Evolutionary conservation across 2,113 vertebrate species (phyloP), one percentile per base, ranked within the genome.

Genomic region (Nesogale talazaci): DNA sequence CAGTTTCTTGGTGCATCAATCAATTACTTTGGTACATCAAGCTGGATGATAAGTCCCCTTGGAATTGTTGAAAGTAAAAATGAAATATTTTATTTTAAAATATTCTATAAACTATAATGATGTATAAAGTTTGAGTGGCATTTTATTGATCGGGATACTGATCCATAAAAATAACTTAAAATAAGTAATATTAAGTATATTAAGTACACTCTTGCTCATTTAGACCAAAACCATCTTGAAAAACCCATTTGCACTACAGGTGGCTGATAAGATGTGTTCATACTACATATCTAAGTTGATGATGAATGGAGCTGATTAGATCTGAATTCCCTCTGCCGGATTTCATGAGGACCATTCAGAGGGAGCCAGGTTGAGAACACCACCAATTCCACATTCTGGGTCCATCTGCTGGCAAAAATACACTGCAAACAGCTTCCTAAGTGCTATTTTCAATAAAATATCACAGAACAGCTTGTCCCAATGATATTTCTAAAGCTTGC

Each of bases 361-460:
- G 95, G 34, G 76, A 98, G 96, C 86, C 94, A 97, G 95, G 92
- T 97, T 93, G 90, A 97, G 94, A 98, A 95, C 86, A 97, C 56
- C 94, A 97, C 92, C 96, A 93, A 96, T 98, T 97, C 95, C 96
- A 94, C 93, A 97, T 97, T 98, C 98, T 97, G 96, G 89, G 96
- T 98, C 98, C 98, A 98, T 98, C 98, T 98, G 97, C 98, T 98
- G 98, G 96, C 96, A 98, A 96, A 96, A 97, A 89, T 95, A 97
- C 94, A 92, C 98, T 80, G 96, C 92, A 98, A 98, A 98, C 92
- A 97, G 96, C 95, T 97, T 97, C 97, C 92, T 63, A 97, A 97
- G 95, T 96, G 96, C 96, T 98, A 97, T 97, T 98, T 98, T 97
- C 96, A 97, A 97, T 97, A 96, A 98, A 96, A 87, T 96, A 97